Percentiles rank a stretch among this genome's conserved stretches.
These are phyloP conservation scores for Herpetotheres cachinnans DNA, from an alignment of 2,113 vertebrate species.

Conservation along the genomic window DNA sequence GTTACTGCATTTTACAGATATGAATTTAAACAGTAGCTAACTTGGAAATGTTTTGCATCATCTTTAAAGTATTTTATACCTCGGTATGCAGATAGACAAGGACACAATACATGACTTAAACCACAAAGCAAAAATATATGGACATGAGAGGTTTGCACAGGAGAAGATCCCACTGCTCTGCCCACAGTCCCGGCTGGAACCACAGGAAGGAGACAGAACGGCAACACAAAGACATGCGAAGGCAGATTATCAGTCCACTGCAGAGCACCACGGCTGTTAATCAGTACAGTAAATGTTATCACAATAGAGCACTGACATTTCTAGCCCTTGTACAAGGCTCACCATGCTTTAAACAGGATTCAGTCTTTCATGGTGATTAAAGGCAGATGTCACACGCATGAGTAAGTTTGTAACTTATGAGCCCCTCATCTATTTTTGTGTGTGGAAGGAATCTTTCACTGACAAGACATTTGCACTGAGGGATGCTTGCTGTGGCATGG, in stretches of 20 bases:
- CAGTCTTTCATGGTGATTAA: slow-evolving; percentile 38
- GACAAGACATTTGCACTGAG: neutral
- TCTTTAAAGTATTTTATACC: neutral
- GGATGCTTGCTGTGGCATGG: neutral
- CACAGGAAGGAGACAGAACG: slow-evolving; percentile 34
- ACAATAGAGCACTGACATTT: slow-evolving; percentile 35
- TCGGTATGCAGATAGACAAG: neutral
- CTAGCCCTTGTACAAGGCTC: neutral
- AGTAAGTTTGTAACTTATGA: neutral
- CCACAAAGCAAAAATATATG: neutral
- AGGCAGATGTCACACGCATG: neutral
- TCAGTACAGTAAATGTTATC: slow-evolving; percentile 48
- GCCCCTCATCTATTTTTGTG: neutral
- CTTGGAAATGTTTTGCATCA: neutral
- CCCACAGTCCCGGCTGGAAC: neutral
- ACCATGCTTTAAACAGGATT: slow-evolving; percentile 4
- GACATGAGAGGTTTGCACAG: neutral
- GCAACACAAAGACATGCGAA: neutral
- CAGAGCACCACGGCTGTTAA: neutral
- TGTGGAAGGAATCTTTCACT: neutral
- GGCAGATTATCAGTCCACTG: neutral
- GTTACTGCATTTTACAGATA: neutral
- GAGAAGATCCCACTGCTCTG: neutral
- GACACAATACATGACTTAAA: neutral
- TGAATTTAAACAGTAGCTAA: neutral